Conservation (phyloP, 2,113 vertebrate species). For the Callipepla squamata region DNA sequence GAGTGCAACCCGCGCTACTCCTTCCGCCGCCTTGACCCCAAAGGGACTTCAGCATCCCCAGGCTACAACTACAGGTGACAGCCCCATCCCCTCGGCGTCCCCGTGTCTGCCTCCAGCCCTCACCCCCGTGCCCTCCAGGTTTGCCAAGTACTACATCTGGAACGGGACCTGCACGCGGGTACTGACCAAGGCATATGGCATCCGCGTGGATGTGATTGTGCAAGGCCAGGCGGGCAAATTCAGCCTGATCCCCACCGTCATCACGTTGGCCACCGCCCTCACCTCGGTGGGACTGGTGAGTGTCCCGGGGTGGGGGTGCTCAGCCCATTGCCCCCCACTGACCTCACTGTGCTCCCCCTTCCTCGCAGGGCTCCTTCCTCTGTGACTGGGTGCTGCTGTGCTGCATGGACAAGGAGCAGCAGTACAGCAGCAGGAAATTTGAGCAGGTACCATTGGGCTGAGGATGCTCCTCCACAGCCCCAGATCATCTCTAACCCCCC, state of each 20-base stretch:
- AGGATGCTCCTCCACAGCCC: background rate
- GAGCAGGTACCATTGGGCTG: slow-evolving; percentile 80
- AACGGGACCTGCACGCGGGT: slow-evolving; percentile 81
- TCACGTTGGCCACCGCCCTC: slow-evolving; percentile 89
- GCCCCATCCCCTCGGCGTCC: slow-evolving; percentile 16
- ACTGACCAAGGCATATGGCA: slow-evolving; percentile 88
- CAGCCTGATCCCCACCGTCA: slow-evolving; percentile 90
- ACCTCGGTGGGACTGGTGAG: slow-evolving; percentile 93
- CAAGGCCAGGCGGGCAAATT: slow-evolving; percentile 94
- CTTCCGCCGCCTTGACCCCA: slow-evolving; percentile 84
- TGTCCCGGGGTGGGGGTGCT: background rate
- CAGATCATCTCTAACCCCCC: background rate
- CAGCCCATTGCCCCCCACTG: background rate
- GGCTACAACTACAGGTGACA: slow-evolving; percentile 86
- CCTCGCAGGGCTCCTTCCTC: slow-evolving; percentile 88
- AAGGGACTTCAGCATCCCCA: slow-evolving; percentile 71
- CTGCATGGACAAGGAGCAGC: slow-evolving; percentile 90
- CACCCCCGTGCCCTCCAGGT: slow-evolving; percentile 64
- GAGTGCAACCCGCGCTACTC: slow-evolving; percentile 84
- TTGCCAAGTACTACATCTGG: slow-evolving; percentile 86
- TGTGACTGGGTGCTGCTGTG: slow-evolving; percentile 95
- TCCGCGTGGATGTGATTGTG: slow-evolving; percentile 90
- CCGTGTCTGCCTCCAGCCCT: too few relatives aligned
- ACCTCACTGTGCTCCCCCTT: background rate
- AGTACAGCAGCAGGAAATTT: slow-evolving; percentile 90